These are phyloP conservation scores for Drosophila kanekoi DNA, from an alignment of 2,888 invertebrate genomes.

Conservation along the genomic window DNA sequence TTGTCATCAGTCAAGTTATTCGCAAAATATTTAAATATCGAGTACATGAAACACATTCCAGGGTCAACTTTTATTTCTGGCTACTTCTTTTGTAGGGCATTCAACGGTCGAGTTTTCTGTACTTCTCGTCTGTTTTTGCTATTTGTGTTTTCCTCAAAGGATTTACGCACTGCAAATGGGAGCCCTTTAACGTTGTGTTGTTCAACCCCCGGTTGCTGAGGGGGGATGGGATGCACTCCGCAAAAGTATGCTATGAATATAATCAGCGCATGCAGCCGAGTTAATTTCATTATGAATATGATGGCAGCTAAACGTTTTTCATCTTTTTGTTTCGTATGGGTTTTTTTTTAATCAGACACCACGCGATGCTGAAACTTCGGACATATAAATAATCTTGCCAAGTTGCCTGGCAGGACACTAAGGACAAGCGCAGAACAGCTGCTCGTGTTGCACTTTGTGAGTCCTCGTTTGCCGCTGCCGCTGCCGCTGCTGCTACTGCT, in stretches of 20 bases:
- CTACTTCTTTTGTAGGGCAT: constrained; percentile 24
- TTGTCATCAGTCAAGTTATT: no score
- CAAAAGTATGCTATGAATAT: constrained; percentile 77
- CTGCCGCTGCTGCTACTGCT: constrained; percentile 31
- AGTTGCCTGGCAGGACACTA: constrained; percentile 59
- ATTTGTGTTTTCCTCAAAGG: constrained; percentile 14
- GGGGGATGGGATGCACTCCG: background rate
- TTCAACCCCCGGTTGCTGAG: constrained; percentile 1
- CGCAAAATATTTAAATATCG: no score
- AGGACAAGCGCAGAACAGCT: constrained; percentile 57
- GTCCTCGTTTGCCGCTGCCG: constrained; percentile 23
- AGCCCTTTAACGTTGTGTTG: constrained; percentile 24
- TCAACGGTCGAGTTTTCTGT: background rate
- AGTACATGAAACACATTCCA: no score
- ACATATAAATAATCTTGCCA: constrained; percentile 75
- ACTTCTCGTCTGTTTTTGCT: background rate
- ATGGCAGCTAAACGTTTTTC: constrained; percentile 63
- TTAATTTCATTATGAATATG: constrained; percentile 76
- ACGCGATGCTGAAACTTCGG: constrained; percentile 51
- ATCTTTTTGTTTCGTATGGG: constrained; percentile 13
- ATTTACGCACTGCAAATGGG: constrained; percentile 53
- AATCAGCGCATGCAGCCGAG: constrained; percentile 81
- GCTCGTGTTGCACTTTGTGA: constrained; percentile 62
- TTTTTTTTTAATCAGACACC: constrained; percentile 45
- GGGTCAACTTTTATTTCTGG: no score